These are phyloP conservation scores for Pedicia rivosa DNA, from an alignment of 2,888 invertebrate genomes.

Conservation along the genomic window DNA sequence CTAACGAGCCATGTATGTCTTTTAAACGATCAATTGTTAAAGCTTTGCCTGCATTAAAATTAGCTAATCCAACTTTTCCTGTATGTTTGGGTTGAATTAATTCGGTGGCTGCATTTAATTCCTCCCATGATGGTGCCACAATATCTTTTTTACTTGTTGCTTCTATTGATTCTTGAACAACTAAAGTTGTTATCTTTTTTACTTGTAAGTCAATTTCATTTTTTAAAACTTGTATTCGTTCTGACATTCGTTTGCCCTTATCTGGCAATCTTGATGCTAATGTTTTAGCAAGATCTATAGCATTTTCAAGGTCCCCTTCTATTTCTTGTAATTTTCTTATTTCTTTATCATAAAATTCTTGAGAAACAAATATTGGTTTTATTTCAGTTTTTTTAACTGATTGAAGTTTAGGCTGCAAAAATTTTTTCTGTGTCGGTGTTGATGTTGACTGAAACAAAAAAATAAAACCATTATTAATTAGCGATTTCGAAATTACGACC, in stretches of 20 bases:
- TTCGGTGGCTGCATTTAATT: constrained; percentile 23
- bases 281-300: constrained; percentile 19
- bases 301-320: constrained; percentile 30
- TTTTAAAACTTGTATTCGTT: constrained; percentile 33
- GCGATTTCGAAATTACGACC: too few species aligned
- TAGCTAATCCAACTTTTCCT: constrained; percentile 41
- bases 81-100: constrained; percentile 23
- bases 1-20: constrained; percentile 51
- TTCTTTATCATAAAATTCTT: constrained; percentile 30
- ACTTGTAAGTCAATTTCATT: constrained; percentile 30
- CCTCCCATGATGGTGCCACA: constrained; percentile 20
- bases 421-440: neutral
- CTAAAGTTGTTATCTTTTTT: constrained; percentile 5
- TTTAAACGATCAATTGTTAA: constrained; percentile 56
- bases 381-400: neutral
- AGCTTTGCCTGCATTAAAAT: constrained; percentile 47
- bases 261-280: constrained; percentile 37
- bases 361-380: constrained; percentile 18
- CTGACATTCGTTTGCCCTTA: constrained; percentile 29
- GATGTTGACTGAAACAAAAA: neutral
- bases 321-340: constrained; percentile 31
- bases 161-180: constrained; percentile 3
- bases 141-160: constrained; percentile 8
- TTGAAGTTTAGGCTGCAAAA: neutral
- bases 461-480: neutral